Evolutionary conservation across 2,113 vertebrate genomes (phyloP).

Genomic region (Sinocyclocheilus grahami): DNA sequence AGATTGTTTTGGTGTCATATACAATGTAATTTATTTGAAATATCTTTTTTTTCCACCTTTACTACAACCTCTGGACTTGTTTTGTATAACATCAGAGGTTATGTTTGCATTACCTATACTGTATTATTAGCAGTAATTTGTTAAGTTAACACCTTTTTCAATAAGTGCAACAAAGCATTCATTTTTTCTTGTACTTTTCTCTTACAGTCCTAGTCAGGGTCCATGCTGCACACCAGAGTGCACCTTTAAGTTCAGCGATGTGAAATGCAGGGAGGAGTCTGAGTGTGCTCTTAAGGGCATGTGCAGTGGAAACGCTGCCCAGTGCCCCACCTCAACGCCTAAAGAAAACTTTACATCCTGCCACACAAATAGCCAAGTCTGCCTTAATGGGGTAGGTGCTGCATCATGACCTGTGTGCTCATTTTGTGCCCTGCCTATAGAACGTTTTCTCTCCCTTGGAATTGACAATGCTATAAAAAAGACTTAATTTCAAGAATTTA

Average conservation of each 20-base stretch:
- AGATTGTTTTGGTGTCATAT: no score
- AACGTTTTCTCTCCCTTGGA: neutral
- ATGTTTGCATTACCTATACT: no score
- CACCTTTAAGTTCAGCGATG: constrained; percentile 69
- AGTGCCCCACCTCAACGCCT: constrained; percentile 85
- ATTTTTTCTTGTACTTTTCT: neutral
- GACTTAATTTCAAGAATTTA: neutral
- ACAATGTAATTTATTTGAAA: no score
- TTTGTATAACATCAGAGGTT: no score
- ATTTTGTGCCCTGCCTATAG: neutral
- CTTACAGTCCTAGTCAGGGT: constrained; percentile 88
- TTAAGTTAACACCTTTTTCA: neutral
- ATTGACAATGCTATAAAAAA: neutral
- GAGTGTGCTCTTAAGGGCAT: constrained; percentile 85
- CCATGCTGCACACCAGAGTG: constrained; percentile 87
- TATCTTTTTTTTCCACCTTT: no score
- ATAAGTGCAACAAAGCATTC: neutral
- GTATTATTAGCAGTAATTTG: no score
- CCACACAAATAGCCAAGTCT: constrained; percentile 90
- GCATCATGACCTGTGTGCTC: neutral
- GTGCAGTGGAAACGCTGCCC: constrained; percentile 82
- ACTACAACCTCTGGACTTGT: no score
- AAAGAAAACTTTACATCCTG: constrained; percentile 88
- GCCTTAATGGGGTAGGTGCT: constrained; percentile 85
- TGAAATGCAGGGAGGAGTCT: constrained; percentile 82